Evolutionary conservation across 1,140 invertebrate species (phyloP), one percentile per base, ranked within the genome.

Genomic region (Aplysia californica): DNA sequence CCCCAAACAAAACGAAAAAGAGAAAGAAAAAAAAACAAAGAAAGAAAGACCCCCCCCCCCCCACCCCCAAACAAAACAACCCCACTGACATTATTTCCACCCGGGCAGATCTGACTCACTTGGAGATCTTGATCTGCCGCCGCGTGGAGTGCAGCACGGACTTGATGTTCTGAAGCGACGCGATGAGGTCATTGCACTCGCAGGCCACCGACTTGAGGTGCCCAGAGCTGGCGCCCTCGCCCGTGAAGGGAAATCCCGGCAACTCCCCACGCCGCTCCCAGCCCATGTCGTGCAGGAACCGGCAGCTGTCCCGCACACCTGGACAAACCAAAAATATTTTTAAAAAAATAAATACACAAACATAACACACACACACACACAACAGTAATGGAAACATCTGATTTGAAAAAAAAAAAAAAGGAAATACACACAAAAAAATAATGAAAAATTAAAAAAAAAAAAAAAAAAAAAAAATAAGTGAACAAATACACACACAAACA

Each of bases 181-280:
- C 77, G 0, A 82, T 76, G 5, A 89, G 78, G 33, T 80, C 75
- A 71, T 88, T 69, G 68, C 31, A 70, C 36, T 58, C 74, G 58
- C 41, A 36, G 61, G 69, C 78, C 35, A 65, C 6, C 36, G 58
- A 65, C 23, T 85, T 80, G 0, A 79, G 66, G 10, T 72, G 41
- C 6, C 71, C 61, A 23, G 68, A 75, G 18, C 64, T 71, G 26
- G 69, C 50, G 5, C 56, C n/a, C 33, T 80, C 61, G 50, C 74
- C 67, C 31, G 84, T 41, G 75, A 87, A 89, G 68, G 76, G 84
- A 73, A 88, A 88, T 85, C 86, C 92, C 1, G 95, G 93, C 76
- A 97, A 87, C 84, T 93, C 92, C 20, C 96, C 96, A 84, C 95
- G 93, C 81, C 94, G 95, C 26, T 97, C 90, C 93, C 95, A 96